Conservation (phyloP, 2,888 invertebrate genomes). For the Cataglyphis albicans region DNA sequence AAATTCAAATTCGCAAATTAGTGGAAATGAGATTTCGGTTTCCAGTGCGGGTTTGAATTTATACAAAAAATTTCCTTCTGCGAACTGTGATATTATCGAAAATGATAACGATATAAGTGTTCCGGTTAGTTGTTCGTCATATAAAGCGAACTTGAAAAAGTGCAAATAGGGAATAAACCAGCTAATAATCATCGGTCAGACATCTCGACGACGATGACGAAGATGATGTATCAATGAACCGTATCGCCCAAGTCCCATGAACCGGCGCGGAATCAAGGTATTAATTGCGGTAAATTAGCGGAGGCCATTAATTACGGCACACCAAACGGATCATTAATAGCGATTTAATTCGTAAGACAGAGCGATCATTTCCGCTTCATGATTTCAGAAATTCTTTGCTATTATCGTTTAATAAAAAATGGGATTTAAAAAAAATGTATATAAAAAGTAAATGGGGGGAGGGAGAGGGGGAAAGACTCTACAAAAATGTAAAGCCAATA, state of each 20-base stretch:
- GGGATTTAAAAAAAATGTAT: background rate
- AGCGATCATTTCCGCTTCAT: slow-evolving; percentile 2
- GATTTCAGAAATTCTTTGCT: background rate
- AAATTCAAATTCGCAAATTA: background rate
- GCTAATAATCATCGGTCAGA: slow-evolving; percentile 17
- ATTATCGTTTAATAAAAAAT: background rate
- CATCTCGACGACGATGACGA: slow-evolving; percentile 16
- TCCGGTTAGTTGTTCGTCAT: background rate
- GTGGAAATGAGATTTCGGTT: background rate
- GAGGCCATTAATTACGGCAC: slow-evolving; percentile 50
- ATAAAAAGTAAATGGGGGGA: background rate
- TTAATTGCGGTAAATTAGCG: slow-evolving; percentile 60
- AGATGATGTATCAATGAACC: slow-evolving; percentile 45
- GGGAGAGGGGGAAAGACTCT: background rate
- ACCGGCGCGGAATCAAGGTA: slow-evolving; percentile 61
- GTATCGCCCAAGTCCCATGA: slow-evolving; percentile 23
- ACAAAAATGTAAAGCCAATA: background rate
- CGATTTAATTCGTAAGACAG: background rate
- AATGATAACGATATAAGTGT: background rate
- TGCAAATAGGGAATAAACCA: slow-evolving; percentile 22
- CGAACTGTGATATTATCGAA: background rate
- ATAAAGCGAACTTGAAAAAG: background rate
- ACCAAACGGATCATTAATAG: slow-evolving; percentile 53
- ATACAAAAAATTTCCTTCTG: background rate
- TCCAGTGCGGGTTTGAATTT: background rate